Percentiles rank a stretch among this genome's conserved stretches.
Conservation (phyloP, 2,113 vertebrate genomes). For the Antidorcas marsupialis region DNA sequence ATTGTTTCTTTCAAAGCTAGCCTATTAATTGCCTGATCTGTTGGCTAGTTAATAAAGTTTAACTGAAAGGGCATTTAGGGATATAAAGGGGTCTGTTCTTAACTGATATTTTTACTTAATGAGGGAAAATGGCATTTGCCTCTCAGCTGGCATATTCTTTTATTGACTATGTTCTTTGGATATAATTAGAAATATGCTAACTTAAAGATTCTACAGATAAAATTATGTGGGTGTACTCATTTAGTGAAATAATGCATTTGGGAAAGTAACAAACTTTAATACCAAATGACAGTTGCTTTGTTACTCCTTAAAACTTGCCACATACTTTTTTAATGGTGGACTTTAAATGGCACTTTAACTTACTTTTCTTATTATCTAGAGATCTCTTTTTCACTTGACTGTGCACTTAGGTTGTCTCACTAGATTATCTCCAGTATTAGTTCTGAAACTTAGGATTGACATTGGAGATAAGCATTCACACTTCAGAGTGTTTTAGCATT, state of each 20-base stretch:
- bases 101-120: not conserved
- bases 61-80: not conserved
- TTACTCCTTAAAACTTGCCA: not conserved
- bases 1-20: not conserved
- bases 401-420: not conserved
- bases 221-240: not conserved
- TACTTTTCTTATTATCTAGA: not conserved
- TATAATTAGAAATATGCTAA: not conserved
- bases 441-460: not conserved
- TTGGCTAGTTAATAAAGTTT: not conserved
- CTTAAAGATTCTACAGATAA: not conserved
- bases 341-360: not conserved
- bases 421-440: not conserved
- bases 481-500: not conserved
- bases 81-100: not conserved
- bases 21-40: not conserved
- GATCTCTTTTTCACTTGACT: not conserved
- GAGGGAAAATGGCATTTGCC: not conserved
- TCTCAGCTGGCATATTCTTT: not conserved
- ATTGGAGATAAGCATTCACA: not conserved
- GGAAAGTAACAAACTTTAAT: not conserved
- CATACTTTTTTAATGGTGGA: not conserved
- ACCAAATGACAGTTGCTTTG: not conserved
- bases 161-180: not conserved
- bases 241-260: not conserved